Percentiles rank a stretch among this genome's conserved stretches.
Evolutionary conservation across 2,888 invertebrate genomes (phyloP).

Genomic region (Cyrtodaria siliqua): DNA sequence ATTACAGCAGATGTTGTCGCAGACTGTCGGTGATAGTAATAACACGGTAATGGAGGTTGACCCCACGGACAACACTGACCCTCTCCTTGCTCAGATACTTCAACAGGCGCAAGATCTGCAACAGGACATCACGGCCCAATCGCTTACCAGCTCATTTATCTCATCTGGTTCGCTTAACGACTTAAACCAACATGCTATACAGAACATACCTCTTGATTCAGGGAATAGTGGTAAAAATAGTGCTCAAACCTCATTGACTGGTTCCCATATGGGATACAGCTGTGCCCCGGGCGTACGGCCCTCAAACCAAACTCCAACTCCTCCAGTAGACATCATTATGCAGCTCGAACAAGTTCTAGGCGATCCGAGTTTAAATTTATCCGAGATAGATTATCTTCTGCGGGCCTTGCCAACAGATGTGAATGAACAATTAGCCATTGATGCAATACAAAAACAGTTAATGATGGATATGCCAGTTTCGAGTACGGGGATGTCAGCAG

Average conservation of each 20-base stretch:
- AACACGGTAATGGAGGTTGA: slow-evolving; percentile 66
- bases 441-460: slow-evolving; percentile 95
- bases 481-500: slow-evolving; percentile 21
- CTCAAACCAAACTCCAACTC: not conserved
- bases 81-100: slow-evolving; percentile 92
- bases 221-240: slow-evolving; percentile 28
- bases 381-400: slow-evolving; percentile 73
- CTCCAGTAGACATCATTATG: slow-evolving; percentile 63
- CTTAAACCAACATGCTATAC: slow-evolving; percentile 25
- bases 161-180: slow-evolving; percentile 43
- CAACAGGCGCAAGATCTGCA: slow-evolving; percentile 93
- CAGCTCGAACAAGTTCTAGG: slow-evolving; percentile 79
- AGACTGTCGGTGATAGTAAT: slow-evolving; percentile 35
- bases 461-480: slow-evolving; percentile 89
- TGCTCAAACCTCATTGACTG: slow-evolving; percentile 25
- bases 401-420: slow-evolving; percentile 64
- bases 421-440: slow-evolving; percentile 93
- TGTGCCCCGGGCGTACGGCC: not conserved
- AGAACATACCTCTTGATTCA: slow-evolving; percentile 18
- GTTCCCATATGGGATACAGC: not conserved
- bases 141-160: too few species aligned
- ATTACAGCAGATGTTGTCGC: slow-evolving; percentile 66
- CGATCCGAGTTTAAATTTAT: slow-evolving; percentile 66
- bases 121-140: slow-evolving; percentile 67
- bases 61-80: slow-evolving; percentile 74